Evolutionary conservation across 2,113 vertebrate species (phyloP), one percentile per base, ranked within the genome.

Genomic region (Trochalopteron elliotii): DNA sequence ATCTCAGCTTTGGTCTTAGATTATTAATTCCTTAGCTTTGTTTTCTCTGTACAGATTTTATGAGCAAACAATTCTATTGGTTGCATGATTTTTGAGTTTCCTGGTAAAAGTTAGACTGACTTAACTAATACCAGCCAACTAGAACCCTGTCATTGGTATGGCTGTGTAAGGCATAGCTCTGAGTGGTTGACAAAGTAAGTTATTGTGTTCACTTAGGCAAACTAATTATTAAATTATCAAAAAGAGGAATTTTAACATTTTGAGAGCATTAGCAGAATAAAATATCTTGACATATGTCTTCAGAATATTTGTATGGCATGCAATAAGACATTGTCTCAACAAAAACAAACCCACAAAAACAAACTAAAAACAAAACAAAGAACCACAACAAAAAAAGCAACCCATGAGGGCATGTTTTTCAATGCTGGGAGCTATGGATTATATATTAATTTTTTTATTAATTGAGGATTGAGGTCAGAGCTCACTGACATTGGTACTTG

Each of bases 381-480:
- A 15, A 40, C 7, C 33, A 57, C 30, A 22, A n/a, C 71, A 53
- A 61, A 53, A 17, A 30, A 11, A 53, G 1, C 8, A 40, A 1
- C 15, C 28, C 15, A 45, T 40, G 56, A 31, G 28, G n/a, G 23
- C 12, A 10, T 61, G 5, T 39, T 42, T 76, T 87, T 78, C n/a
- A n/a, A 39, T 74, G 47, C 53, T 45, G 27, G 10, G 16, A 83
- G 56, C 47, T 49, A 57, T 68, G 19, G 37, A 44, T 39, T 79
- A 52, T 75, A 12, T 69, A 37, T 63, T 39, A 68, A 45, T 76
- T 89, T 87, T 87, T 84, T 53, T 45, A 69, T 63, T 71, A 84
- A 90, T 69, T 95, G 90, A 90, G 74, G 88, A 91, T 71, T 95
- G 90, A 91, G 76, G 71, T 93, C 91, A 76, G 53, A 84, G 76